Base-by-base conservation (phyloP, 2,113 vertebrate genomes). In the Salvelinus namaycush region DNA sequence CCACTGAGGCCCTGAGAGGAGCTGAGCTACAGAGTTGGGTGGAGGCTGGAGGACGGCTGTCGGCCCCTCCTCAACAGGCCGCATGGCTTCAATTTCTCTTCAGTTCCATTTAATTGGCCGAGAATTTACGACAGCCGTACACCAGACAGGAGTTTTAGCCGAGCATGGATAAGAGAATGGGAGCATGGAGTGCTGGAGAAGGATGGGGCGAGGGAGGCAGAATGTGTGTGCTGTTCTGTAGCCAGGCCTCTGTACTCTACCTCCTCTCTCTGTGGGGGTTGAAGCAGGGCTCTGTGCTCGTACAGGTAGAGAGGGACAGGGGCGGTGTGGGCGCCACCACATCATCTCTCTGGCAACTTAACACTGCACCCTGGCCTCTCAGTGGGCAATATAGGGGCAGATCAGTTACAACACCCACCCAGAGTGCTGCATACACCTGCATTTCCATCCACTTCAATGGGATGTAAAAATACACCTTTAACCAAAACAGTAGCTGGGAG, bases 401-500 rank as follows among this genome's bases (percentile, higher is more conserved):
- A 93, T 94, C 92, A 81, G 85, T 94, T 92, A 87, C 91, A 89
- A 87, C 92, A 90, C 90, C 93, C 92, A 93, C 93, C 91, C 88
- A 79, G 84, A 89, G 88, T 84, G 79, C 81, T 79, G 87, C 90
- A 87, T 87, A 80, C 81, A 91, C 91, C 89, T 91, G 88, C 90
- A 91, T 90, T 92, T 92, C 84, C 81, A 93, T 87, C 91, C 88
- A 92, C 92, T 92, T 91, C 87, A 91, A 92, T 89, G 89, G 85
- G 89, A 91, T 88, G 91, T 91, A 91, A 92, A 91, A 93, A 90
- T 89, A 87, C 85, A 92, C 91, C 91, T 92, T 93, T 92, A 90
- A 91, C 89, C 92, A 89, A 8, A 81, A 89, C 87, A 75, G 89
- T 85, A 87, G 86, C 87, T 84, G 88, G 83, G 89, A 88, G 89